Evolutionary conservation across 2,113 vertebrate genomes (phyloP).

Genomic region (Phaethon lepturus): DNA sequence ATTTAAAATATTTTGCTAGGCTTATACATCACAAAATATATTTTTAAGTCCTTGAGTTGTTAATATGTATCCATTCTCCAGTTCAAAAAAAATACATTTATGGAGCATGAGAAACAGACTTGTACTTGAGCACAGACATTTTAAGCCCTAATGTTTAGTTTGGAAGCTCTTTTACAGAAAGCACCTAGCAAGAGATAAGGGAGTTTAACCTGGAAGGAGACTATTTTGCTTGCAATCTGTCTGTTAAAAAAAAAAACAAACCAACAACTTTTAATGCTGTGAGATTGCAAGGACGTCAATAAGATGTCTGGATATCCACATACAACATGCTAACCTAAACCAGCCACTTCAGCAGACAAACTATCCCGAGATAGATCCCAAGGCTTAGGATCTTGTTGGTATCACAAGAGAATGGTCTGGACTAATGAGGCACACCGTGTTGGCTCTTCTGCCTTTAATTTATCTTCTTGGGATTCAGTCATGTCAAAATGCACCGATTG

Average conservation of each 20-base stretch:
- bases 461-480: neutral
- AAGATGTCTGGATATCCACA: neutral
- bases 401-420: neutral
- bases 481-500: neutral
- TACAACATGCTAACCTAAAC: neutral
- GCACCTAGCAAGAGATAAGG: constrained; percentile 49
- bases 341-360: neutral
- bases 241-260: neutral
- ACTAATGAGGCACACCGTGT: neutral
- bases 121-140: constrained; percentile 34
- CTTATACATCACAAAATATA: constrained; percentile 50
- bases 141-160: constrained; percentile 43
- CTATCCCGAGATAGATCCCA: neutral
- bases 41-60: constrained; percentile 70
- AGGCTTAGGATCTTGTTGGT: neutral
- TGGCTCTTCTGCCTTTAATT: neutral
- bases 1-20: constrained; percentile 80
- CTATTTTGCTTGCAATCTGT: neutral
- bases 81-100: constrained; percentile 31
- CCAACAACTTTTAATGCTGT: neutral
- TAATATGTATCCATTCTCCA: constrained; percentile 64
- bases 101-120: constrained; percentile 54
- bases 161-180: constrained; percentile 57
- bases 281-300: neutral
- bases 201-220: constrained; percentile 10